Percentiles rank a stretch among this genome's conserved stretches.
Evolutionary conservation across 2,888 invertebrate genomes (phyloP).

Genomic region (Sturmia bella): DNA sequence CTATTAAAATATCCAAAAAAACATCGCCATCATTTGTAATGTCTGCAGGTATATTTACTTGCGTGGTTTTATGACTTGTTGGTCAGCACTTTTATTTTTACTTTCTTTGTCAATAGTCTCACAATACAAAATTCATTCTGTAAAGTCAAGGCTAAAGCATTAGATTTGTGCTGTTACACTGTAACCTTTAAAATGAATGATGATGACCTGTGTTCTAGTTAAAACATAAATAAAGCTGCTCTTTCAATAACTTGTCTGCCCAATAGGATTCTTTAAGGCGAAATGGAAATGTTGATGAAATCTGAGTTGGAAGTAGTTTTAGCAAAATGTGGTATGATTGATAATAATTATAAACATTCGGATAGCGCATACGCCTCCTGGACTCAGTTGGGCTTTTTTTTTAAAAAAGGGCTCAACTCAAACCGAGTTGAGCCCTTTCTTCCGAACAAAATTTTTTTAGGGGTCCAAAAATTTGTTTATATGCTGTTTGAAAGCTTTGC

Average conservation of each 20-base stretch:
- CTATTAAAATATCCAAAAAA: not conserved
- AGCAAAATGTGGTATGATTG: slow-evolving; percentile 33
- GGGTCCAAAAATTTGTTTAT: no score
- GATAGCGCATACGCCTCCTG: slow-evolving; percentile 9
- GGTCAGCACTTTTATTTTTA: slow-evolving; percentile 18
- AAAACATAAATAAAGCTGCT: slow-evolving; percentile 1
- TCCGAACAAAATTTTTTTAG: no score
- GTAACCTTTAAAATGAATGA: slow-evolving; percentile 9
- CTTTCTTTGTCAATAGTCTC: not conserved
- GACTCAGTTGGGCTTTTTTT: not conserved
- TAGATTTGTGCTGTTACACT: not conserved
- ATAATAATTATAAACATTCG: slow-evolving; percentile 29
- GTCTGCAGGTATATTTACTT: not conserved
- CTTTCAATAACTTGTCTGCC: not conserved
- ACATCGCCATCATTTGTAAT: not conserved
- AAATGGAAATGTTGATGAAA: not conserved
- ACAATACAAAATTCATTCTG: no score
- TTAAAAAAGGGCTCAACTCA: not conserved
- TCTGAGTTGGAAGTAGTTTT: slow-evolving; percentile 4
- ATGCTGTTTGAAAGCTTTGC: no score
- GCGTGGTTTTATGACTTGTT: not conserved
- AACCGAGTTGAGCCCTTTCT: no score
- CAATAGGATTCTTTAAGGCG: not conserved
- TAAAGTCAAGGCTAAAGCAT: no score
- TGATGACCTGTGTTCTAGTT: not conserved